phyloP scores from a whole-genome alignment of 30 jellyfish, hydroid and myxozoan species.

The Morbakka virulenta region DNA sequence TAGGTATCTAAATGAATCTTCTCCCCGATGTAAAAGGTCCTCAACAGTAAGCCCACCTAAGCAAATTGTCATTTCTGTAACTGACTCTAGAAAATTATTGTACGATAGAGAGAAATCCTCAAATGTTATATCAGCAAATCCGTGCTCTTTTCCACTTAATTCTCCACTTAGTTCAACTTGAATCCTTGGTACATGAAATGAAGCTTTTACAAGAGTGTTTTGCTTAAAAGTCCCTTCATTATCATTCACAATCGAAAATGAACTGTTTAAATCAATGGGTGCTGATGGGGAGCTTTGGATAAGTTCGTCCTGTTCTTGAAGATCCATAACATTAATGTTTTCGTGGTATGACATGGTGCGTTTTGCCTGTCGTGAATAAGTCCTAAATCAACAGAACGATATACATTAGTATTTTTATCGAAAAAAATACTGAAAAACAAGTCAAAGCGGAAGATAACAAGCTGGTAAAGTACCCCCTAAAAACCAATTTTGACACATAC shows the following conservation, averaged over 20 bases:
- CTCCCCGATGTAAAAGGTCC: conserved; percentile 75
- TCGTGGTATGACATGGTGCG: too few species aligned
- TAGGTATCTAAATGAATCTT: conserved; percentile 62
- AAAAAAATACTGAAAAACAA: too few species aligned
- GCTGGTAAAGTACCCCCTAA: too few species aligned
- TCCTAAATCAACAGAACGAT: too few species aligned
- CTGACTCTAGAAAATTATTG: conserved; percentile 43
- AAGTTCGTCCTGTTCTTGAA: too few species aligned
- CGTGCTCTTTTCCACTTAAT: conserved; percentile 63
- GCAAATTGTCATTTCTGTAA: conserved; percentile 35
- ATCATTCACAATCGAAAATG: background rate
- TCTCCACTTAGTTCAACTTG: conserved; percentile 77
- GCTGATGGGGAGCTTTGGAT: too few species aligned
- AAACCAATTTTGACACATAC: too few species aligned
- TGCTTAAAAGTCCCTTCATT: background rate
- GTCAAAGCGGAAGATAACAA: too few species aligned
- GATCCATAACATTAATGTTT: too few species aligned
- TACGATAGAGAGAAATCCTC: conserved; percentile 57
- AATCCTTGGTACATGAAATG: conserved; percentile 50
- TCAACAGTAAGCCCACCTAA: conserved; percentile 71
- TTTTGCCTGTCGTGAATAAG: too few species aligned
- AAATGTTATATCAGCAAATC: conserved; percentile 63
- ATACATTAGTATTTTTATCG: too few species aligned
- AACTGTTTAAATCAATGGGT: background rate
- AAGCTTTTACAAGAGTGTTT: background rate